phyloP scores from a whole-genome alignment of 2,888 invertebrate genomes.

The Parnassius orleans region DNA sequence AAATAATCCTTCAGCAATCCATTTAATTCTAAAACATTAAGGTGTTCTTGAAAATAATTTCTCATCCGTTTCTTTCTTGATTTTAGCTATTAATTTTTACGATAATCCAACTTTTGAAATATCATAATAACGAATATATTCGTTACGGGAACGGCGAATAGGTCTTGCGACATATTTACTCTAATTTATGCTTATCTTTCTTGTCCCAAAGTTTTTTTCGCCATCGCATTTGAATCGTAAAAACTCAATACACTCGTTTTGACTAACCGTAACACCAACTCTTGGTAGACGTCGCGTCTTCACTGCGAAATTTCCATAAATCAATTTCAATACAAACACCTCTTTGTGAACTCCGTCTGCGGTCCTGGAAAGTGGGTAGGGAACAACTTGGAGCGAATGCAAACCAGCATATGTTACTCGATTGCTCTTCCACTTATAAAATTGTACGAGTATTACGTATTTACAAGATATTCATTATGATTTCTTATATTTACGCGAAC shows the following conservation, averaged over 20 bases:
- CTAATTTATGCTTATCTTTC: constrained; percentile 12
- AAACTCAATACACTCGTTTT: constrained; percentile 56
- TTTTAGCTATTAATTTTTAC: too few relatives aligned
- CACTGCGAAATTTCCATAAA: constrained; percentile 74
- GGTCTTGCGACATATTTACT: too few relatives aligned
- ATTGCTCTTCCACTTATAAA: background rate
- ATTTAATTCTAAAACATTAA: too few relatives aligned
- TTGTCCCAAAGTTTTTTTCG: constrained; percentile 8
- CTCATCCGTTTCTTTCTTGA: too few relatives aligned
- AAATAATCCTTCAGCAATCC: too few relatives aligned
- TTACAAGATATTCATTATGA: too few relatives aligned
- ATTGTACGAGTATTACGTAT: too few relatives aligned
- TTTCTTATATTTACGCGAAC: too few relatives aligned
- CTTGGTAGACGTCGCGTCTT: constrained; percentile 61
- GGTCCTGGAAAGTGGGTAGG: constrained; percentile 44
- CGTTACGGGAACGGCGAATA: too few relatives aligned
- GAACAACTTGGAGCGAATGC: constrained; percentile 35
- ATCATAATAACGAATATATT: too few relatives aligned
- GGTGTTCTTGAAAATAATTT: too few relatives aligned
- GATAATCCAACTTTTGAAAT: too few relatives aligned
- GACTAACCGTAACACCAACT: constrained; percentile 49
- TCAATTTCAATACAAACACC: constrained; percentile 80
- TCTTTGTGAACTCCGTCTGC: constrained; percentile 76
- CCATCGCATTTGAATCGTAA: constrained; percentile 29
- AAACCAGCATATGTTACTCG: constrained; percentile 8